Percentiles rank a stretch among this genome's conserved stretches.
Conservation (phyloP, 1,140 invertebrate genomes). For the Aphis gossypii region DNA sequence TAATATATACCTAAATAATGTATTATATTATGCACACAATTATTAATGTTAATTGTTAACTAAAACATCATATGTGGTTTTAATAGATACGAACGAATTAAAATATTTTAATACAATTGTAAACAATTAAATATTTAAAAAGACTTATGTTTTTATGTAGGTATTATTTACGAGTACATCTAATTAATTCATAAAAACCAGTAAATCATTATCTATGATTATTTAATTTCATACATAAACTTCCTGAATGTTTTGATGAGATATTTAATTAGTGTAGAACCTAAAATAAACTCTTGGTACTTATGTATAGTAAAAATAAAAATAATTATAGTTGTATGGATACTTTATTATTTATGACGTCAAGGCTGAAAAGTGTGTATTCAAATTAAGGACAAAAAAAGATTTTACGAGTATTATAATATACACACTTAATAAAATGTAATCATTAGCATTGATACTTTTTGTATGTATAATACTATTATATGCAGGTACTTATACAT, state of each 20-base stretch:
- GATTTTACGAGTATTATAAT: neutral
- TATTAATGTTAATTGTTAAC: neutral
- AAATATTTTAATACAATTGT: neutral
- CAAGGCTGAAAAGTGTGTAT: neutral
- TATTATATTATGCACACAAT: neutral
- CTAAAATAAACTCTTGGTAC: slow-evolving; percentile 19
- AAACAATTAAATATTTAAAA: neutral
- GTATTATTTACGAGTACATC: neutral
- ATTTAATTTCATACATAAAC: neutral
- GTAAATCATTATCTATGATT: neutral
- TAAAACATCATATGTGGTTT: neutral
- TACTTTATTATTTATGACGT: slow-evolving; percentile 20
- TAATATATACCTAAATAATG: neutral
- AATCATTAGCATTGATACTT: neutral
- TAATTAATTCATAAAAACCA: neutral
- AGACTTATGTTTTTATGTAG: neutral
- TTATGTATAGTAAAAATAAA: neutral
- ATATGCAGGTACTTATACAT: no score
- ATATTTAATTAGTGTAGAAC: slow-evolving; percentile 8
- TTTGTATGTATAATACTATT: neutral
- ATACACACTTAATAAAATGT: neutral
- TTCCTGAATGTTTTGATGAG: neutral
- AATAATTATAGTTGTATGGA: neutral
- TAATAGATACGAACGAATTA: neutral
- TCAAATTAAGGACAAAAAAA: neutral